phyloP scores from a whole-genome alignment of 2,888 invertebrate species.

The Troilus luridus region DNA sequence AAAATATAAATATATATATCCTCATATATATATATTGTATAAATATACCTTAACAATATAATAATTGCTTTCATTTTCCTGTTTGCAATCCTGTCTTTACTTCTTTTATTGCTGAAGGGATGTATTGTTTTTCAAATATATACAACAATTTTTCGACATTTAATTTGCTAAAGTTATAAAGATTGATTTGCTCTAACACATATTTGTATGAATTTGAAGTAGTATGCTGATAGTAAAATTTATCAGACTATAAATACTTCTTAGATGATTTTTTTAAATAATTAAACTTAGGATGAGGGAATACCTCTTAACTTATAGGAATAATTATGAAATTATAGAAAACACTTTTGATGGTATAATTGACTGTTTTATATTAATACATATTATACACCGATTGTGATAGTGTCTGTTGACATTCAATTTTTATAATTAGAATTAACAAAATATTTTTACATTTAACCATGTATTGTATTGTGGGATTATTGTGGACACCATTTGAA shows the following conservation, averaged over 20 bases:
- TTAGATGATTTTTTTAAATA: neutral
- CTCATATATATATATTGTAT: conserved; percentile 23
- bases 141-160: neutral
- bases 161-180: neutral
- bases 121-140: neutral
- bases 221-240: conserved; percentile 11
- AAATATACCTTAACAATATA: conserved; percentile 38
- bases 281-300: neutral
- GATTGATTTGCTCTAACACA: neutral
- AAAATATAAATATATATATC: conserved; percentile 13
- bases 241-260: neutral
- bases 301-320: neutral
- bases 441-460: conserved; percentile 9
- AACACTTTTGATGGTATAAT: neutral
- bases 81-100: neutral
- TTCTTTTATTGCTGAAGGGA: neutral
- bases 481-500: neutral
- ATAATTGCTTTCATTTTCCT: conserved; percentile 33
- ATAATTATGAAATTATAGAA: neutral
- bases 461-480: neutral
- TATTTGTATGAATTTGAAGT: conserved; percentile 6
- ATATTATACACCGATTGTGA: conserved; percentile 21
- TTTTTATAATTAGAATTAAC: conserved; percentile 25
- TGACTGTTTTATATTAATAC: conserved; percentile 5
- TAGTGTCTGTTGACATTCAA: conserved; percentile 16